Percentiles rank a stretch among this genome's conserved stretches.
Conservation (phyloP, 2,888 invertebrate species). For the Hirtodrosophila histrioides region DNA sequence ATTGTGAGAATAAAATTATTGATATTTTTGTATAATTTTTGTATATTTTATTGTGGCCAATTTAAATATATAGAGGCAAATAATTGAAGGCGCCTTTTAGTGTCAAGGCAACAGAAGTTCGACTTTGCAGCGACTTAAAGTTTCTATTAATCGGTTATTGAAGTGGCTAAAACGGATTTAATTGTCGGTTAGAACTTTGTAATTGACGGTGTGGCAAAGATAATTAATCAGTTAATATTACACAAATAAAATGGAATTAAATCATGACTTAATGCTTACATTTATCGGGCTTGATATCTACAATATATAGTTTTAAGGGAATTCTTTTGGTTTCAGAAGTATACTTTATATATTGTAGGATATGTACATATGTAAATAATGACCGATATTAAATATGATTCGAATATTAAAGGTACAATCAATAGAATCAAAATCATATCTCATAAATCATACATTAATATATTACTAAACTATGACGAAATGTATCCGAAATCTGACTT, state of each 20-base stretch:
- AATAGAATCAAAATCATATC: too few species aligned
- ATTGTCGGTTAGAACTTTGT: conserved; percentile 1
- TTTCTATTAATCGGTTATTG: conserved; percentile 1
- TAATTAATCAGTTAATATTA: conserved; percentile 11
- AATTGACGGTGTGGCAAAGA: conserved; percentile 18
- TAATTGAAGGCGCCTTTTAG: conserved; percentile 44
- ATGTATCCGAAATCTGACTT: too few species aligned
- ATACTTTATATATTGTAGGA: too few species aligned
- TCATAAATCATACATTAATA: too few species aligned
- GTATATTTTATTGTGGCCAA: conserved; percentile 28
- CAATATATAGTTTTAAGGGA: too few species aligned
- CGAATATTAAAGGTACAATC: too few species aligned
- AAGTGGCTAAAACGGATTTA: conserved; percentile 2
- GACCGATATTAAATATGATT: too few species aligned
- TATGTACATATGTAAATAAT: too few species aligned
- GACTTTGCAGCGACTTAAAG: conserved; percentile 29
- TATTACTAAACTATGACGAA: too few species aligned
- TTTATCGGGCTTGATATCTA: too few species aligned
- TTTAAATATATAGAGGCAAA: conserved; percentile 36
- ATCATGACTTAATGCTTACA: too few species aligned
- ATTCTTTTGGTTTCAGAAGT: too few species aligned
- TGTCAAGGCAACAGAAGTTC: conserved; percentile 55
- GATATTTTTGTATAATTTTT: conserved; percentile 24
- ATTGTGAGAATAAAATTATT: conserved; percentile 31
- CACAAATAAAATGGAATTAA: background rate